Evolutionary conservation across 2,797 vertebrate species (phyloP).

Genomic region (Enteromius argenteus): DNA sequence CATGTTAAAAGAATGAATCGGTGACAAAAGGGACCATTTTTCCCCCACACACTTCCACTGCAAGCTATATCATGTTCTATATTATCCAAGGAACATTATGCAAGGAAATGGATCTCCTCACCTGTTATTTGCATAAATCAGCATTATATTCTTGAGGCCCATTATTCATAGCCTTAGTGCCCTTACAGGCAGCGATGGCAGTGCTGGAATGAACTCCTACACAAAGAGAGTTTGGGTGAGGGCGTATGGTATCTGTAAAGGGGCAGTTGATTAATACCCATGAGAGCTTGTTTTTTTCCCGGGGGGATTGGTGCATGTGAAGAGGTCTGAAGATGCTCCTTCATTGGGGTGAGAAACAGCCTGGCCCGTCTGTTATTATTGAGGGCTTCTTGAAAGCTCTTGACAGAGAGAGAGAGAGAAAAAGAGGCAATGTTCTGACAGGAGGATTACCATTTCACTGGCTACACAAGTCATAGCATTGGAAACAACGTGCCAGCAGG

Average conservation of each 20-base stretch:
- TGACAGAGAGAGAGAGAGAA: slow-evolving; percentile 51
- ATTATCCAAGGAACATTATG: slow-evolving; percentile 36
- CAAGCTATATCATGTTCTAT: slow-evolving; percentile 21
- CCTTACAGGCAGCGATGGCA: slow-evolving; percentile 7
- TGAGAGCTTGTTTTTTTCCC: slow-evolving; percentile 61
- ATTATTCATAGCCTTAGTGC: slow-evolving; percentile 30
- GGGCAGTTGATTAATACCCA: slow-evolving; percentile 66
- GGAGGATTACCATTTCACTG: slow-evolving; percentile 38
- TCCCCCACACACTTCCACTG: neutral
- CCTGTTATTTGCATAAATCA: slow-evolving; percentile 51
- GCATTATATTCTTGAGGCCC: slow-evolving; percentile 37
- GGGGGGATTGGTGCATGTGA: slow-evolving; percentile 23
- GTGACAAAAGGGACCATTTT: slow-evolving; percentile 27
- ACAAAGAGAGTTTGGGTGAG: slow-evolving; percentile 59
- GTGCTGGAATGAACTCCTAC: slow-evolving; percentile 28
- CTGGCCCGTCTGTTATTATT: slow-evolving; percentile 66
- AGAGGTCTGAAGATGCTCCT: slow-evolving; percentile 44
- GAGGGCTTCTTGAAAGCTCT: slow-evolving; percentile 60
- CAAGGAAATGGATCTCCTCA: slow-evolving; percentile 23
- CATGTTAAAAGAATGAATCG: slow-evolving; percentile 11
- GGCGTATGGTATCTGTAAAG: slow-evolving; percentile 39
- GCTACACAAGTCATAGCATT: slow-evolving; percentile 39
- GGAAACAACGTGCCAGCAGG: slow-evolving; percentile 44
- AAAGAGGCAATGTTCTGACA: slow-evolving; percentile 21
- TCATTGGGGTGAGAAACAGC: slow-evolving; percentile 61